Conservation (phyloP, 2,113 vertebrate species). For the Apteryx owenii region DNA sequence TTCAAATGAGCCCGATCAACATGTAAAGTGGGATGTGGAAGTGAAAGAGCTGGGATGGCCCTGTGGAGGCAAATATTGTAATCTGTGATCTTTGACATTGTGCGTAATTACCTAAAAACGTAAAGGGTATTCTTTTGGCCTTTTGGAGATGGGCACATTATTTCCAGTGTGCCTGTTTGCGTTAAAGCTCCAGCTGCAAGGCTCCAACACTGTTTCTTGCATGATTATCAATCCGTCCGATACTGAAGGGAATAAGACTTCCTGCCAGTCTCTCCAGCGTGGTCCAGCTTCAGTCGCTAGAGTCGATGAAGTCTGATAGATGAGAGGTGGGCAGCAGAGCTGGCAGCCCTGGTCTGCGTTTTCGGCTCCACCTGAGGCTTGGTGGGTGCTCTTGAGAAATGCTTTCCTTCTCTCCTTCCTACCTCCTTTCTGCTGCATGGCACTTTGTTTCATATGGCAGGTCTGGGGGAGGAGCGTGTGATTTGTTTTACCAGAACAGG, state of each 20-base stretch:
- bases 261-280: neutral
- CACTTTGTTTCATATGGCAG: too few relatives aligned
- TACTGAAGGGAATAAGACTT: neutral
- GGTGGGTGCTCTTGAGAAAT: neutral
- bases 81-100: neutral
- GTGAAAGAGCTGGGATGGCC: neutral
- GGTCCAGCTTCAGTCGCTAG: neutral
- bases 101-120: neutral
- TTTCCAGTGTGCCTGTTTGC: neutral
- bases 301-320: too few relatives aligned
- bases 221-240: neutral
- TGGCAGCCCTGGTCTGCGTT: neutral
- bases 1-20: neutral
- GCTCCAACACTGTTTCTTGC: neutral
- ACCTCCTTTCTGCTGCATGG: neutral
- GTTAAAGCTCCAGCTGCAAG: neutral
- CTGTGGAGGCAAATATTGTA: neutral
- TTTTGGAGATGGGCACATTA: neutral
- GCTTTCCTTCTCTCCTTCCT: neutral
- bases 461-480: too few relatives aligned
- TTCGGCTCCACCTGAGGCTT: neutral
- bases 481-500: neutral
- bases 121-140: neutral
- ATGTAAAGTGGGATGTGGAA: neutral
- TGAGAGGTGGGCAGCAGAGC: neutral